Evolutionary conservation across 2,888 invertebrate species (phyloP), one percentile per base, ranked within the genome.

Genomic region (Acanthosepion esculentum): DNA sequence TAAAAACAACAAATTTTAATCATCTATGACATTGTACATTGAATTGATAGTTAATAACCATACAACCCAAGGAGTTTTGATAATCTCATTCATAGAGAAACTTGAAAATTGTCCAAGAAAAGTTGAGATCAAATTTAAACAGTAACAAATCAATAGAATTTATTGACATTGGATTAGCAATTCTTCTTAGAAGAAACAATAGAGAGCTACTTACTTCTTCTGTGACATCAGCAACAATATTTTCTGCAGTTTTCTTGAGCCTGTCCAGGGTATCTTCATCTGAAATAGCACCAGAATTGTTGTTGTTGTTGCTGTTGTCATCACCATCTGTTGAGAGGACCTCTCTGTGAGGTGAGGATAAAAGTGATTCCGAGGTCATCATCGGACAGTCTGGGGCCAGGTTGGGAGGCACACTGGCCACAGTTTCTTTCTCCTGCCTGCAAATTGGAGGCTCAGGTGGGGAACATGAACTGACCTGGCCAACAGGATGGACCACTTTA

Each of bases 151-250:
- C 41, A 41, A 41, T 41, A 41, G 41, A 41, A 41, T 41, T 41
- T 41, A 41, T 41, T 41, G 41, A 41, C 41, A 41, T 41, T 41
- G 41, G 41, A 41, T 50, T 50, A 50, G 15, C 10, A 50, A 50
- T 12, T 20, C 18, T 12, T 55, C 20, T 55, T 18, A 33, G 33
- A n/a, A 33, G 2, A 12, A 78, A n/a, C 3, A n/a, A n/a, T 15
- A 64, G 10, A 29, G 29, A 8, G 29, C 15, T 95, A 95, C 95
- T 94, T 96, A 98, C 98, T 95, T 98, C 98, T 95, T 98, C 98
- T 96, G 98, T 98, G 96, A 98, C 97, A 97, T 98, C 98, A 12
- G 98, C 98, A 23, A 98, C 98, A 96, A 98, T 98, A 96, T 98
- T 98, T 96, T 98, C 98, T 0, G 98, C 98, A 92, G 98, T 98